Evolutionary conservation across 2,797 vertebrate species (phyloP).

Genomic region (Pampus argenteus): DNA sequence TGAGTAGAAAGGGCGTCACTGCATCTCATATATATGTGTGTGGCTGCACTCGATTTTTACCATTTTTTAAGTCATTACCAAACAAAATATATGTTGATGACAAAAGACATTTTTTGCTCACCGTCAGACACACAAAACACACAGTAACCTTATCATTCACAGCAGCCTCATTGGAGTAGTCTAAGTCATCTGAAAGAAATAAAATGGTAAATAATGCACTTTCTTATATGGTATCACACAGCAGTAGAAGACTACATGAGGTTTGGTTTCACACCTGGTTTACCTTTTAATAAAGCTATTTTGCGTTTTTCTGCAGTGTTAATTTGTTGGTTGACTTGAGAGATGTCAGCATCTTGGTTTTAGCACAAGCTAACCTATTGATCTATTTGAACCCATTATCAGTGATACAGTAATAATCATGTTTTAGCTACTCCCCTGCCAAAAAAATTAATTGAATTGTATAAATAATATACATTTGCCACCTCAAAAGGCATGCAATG

Average conservation of each 20-base stretch:
- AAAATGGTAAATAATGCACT: neutral
- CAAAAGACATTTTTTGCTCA: neutral
- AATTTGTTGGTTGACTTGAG: neutral
- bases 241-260: neutral
- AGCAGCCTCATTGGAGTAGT: neutral
- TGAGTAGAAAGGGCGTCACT: constrained; percentile 61
- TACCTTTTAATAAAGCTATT: neutral
- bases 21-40: neutral
- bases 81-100: neutral
- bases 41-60: constrained; percentile 1
- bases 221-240: neutral
- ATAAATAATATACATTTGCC: neutral
- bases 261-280: neutral
- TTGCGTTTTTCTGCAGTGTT: neutral
- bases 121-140: neutral
- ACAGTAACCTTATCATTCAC: neutral
- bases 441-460: neutral
- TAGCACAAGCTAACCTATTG: neutral
- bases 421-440: neutral
- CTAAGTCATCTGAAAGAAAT: neutral
- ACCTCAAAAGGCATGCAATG: neutral
- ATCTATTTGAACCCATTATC: neutral
- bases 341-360: neutral
- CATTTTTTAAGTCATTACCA: constrained; percentile 4
- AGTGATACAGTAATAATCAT: neutral